phyloP scores from a whole-genome alignment of 2,113 vertebrate genomes.

The Nanger granti region DNA sequence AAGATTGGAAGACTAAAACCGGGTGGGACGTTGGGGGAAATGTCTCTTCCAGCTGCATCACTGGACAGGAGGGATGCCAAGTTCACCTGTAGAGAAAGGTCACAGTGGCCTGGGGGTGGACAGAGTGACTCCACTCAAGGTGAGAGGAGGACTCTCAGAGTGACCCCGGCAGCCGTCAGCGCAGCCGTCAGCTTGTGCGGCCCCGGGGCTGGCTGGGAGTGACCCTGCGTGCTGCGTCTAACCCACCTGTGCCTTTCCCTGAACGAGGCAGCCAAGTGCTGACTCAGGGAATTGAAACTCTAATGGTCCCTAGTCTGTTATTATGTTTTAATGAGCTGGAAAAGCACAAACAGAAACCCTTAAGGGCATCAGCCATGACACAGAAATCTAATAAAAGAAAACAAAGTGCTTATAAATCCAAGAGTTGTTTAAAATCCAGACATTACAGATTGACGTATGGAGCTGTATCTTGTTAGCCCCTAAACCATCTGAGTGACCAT shows the following conservation, averaged over 20 bases:
- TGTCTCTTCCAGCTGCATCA: not conserved
- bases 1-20: not conserved
- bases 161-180: not conserved
- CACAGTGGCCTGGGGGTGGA: fast-evolving
- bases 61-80: not conserved
- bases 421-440: slow-evolving; percentile 17
- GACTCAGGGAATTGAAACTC: not conserved
- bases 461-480: not conserved
- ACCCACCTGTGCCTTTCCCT: not conserved
- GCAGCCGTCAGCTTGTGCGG: not conserved
- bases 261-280: not conserved
- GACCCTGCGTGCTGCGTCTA: fast-evolving
- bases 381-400: slow-evolving; percentile 52
- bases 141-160: not conserved
- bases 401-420: slow-evolving; percentile 22
- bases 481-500: not conserved
- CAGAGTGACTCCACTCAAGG: not conserved
- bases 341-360: slow-evolving; percentile 57
- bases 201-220: not conserved
- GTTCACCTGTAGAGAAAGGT: not conserved
- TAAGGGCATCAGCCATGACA: slow-evolving; percentile 29
- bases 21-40: not conserved
- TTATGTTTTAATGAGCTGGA: slow-evolving; percentile 59
- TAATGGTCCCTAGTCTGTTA: slow-evolving; percentile 26
- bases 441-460: not conserved